Evolutionary conservation across 1,140 invertebrate species (phyloP), one percentile per base, ranked within the genome.

Genomic region (Papilio machaon): DNA sequence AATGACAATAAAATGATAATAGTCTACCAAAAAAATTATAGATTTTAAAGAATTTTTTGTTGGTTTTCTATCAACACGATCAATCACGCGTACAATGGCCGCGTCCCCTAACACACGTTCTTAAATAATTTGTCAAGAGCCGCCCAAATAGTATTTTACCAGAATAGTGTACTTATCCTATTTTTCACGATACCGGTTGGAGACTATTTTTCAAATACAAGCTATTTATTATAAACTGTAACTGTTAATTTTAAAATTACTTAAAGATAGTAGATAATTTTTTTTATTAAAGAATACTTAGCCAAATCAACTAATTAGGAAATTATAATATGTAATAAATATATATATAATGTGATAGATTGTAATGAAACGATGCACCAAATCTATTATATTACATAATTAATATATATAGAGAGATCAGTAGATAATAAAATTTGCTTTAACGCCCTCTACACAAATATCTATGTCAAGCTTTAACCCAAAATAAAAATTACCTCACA

Each of bases 41-140:
- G 30, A n/a, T 17, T 78, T 30, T 87, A 89, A 88, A 82, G 85
- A 85, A 90, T 86, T 86, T 90, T 90, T 91, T 91, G 87, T 89
- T 82, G 85, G 81, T 70, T 67, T 85, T 85, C 85, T 88, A 92
- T 91, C 86, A 91, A 85, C 85, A 85, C 90, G 85, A 93, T 94
- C 91, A 91, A 94, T 94, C 92, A 94, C 87, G 82, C 84, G 84
- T 87, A 93, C 91, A 93, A 93, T 90, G 86, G 89, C 85, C 88
- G 88, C 88, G 91, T 90, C 89, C 89, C 88, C 87, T 88, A 80
- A 90, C 88, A 92, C 92, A 94, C 91, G 92, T 93, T 89, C 92
- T 92, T 93, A 92, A 92, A 93, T 94, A 94, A 94, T 94, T 94
- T 94, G 91, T 94, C 92, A 94, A 88, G 90, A 91, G 81, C 91